Evolutionary conservation across 92 coral and sea anemone genomes (phyloP).

Genomic region (Heteractis magnifica): DNA sequence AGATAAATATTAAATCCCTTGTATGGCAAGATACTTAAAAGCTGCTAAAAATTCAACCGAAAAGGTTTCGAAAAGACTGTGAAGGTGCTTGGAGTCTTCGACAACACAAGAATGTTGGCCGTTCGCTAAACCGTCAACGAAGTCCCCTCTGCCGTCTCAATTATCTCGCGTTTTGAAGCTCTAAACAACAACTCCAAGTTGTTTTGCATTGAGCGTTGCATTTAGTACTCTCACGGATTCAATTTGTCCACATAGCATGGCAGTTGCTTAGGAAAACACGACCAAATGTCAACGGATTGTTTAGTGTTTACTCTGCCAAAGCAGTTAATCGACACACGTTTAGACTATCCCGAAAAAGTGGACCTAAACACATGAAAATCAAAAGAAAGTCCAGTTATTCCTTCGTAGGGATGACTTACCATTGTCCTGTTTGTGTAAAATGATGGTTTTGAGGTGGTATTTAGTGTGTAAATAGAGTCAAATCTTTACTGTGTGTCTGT

Average conservation of each 20-base stretch:
- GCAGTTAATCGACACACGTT: conserved; percentile 30
- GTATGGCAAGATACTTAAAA: not conserved
- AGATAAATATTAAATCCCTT: not conserved
- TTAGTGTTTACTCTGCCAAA: conserved; percentile 34
- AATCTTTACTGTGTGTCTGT: conserved; percentile 4
- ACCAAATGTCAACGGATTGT: not conserved
- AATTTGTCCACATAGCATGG: conserved; percentile 14
- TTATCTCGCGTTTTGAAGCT: not conserved
- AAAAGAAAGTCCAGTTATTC: not conserved
- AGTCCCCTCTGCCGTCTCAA: not conserved
- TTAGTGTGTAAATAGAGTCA: conserved; percentile 5
- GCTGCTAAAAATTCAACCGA: not conserved
- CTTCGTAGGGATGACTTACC: conserved; percentile 3
- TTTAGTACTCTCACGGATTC: conserved; percentile 1
- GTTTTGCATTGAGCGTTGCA: not conserved
- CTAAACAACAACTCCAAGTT: not conserved
- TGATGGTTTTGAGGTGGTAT: not conserved
- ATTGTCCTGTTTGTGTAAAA: not conserved
- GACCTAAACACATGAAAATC: not conserved
- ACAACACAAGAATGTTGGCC: conserved; percentile 39
- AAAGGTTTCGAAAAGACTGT: too few relatives aligned
- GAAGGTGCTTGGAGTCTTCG: not conserved
- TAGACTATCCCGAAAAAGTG: not conserved
- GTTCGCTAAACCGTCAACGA: not conserved
- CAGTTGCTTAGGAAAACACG: conserved; percentile 26